These are phyloP conservation scores for Hartigia nigra DNA, from an alignment of 2,888 invertebrate species.

Conservation along the genomic window DNA sequence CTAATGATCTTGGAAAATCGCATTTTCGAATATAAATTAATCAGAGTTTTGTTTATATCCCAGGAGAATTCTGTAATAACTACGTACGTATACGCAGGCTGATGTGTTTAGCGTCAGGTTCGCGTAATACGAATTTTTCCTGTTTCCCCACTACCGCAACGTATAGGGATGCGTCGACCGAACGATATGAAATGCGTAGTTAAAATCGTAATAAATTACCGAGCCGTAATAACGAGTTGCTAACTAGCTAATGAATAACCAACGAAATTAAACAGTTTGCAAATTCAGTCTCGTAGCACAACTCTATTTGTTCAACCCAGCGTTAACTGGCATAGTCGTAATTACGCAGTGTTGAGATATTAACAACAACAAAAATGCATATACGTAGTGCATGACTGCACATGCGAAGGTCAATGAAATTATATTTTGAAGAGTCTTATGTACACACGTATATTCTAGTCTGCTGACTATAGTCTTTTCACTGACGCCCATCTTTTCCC, in stretches of 20 bases:
- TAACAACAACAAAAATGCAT: background rate
- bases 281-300: conserved; percentile 34
- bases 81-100: background rate
- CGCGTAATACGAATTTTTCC: background rate
- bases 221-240: conserved; percentile 46
- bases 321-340: background rate
- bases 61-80: background rate
- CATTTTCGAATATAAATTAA: background rate
- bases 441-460: background rate
- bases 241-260: conserved; percentile 50
- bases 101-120: too few relatives aligned
- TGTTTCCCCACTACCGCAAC: background rate
- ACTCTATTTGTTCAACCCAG: background rate
- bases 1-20: background rate
- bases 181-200: background rate
- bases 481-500: background rate
- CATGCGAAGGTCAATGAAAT: background rate
- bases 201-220: conserved; percentile 38
- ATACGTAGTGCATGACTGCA: background rate
- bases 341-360: background rate
- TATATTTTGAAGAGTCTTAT: background rate
- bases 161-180: background rate
- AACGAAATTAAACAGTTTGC: conserved; percentile 46
- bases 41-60: background rate
- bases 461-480: background rate